Evolutionary conservation across 2,797 vertebrate species (phyloP).

Genomic region (Ceyx erithaca): DNA sequence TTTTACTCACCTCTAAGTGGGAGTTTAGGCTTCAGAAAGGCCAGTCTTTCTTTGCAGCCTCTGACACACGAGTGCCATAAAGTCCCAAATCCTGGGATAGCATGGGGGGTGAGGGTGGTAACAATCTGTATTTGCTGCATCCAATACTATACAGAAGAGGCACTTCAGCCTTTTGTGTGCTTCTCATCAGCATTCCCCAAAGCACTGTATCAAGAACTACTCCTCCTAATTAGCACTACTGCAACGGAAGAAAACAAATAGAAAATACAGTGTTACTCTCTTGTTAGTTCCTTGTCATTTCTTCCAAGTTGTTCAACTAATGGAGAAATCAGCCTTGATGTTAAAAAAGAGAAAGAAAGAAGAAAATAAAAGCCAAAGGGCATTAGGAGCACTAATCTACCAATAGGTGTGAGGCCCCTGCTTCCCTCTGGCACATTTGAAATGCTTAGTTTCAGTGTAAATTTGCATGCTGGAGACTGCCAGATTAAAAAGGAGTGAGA

Average conservation of each 20-base stretch:
- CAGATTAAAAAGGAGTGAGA: conserved; percentile 40
- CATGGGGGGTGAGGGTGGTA: not conserved
- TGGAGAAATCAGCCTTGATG: conserved; percentile 27
- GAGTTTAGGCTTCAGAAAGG: not conserved
- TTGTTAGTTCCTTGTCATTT: conserved; percentile 61
- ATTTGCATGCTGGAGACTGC: conserved; percentile 21
- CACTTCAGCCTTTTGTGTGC: conserved; percentile 54
- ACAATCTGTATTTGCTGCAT: not conserved
- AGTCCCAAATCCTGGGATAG: not conserved
- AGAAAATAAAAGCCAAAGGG: not conserved
- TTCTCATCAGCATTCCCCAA: conserved; percentile 62
- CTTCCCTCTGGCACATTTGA: not conserved
- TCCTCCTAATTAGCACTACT: conserved; percentile 54
- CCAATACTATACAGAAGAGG: not conserved
- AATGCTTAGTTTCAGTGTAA: not conserved
- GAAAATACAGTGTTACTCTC: conserved; percentile 61
- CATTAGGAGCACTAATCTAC: not conserved
- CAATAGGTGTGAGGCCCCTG: conserved; percentile 29
- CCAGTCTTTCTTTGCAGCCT: not conserved
- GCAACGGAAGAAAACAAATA: conserved; percentile 55
- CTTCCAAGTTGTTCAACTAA: conserved; percentile 54
- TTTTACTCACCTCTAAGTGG: not conserved
- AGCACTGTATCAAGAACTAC: conserved; percentile 39
- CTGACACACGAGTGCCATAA: fast-evolving
- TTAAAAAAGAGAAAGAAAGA: not conserved